Conservation (phyloP, 2,888 invertebrate genomes). For the Priocnemis perturbator region DNA sequence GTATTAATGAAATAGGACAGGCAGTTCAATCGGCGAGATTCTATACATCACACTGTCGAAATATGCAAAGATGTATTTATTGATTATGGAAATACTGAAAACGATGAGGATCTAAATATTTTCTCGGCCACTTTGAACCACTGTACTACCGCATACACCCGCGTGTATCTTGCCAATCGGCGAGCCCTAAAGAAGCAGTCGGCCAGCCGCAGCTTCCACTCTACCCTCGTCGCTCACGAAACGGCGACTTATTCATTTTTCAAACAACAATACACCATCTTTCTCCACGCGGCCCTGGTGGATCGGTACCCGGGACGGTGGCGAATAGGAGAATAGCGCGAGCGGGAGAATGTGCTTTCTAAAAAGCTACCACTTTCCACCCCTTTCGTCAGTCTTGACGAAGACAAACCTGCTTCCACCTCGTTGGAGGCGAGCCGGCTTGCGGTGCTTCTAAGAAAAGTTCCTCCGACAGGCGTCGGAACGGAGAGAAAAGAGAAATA, state of each 20-base stretch:
- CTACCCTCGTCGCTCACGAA: too few species aligned
- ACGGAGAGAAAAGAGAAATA: background rate
- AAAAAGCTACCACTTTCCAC: slow-evolving; percentile 49
- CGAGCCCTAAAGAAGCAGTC: too few species aligned
- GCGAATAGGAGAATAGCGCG: slow-evolving; percentile 30
- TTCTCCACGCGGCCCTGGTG: slow-evolving; percentile 40
- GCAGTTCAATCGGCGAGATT: too few species aligned
- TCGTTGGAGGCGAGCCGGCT: slow-evolving; percentile 1
- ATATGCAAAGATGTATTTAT: too few species aligned
- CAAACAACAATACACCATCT: slow-evolving; percentile 51
- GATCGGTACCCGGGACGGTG: slow-evolving; percentile 43
- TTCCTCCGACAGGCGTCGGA: background rate
- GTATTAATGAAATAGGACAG: too few species aligned
- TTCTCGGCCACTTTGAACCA: too few species aligned
- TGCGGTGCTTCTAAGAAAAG: slow-evolving; percentile 3
- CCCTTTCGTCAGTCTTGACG: slow-evolving; percentile 53
- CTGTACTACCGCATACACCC: too few species aligned
- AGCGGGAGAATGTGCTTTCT: slow-evolving; percentile 40
- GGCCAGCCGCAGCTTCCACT: too few species aligned
- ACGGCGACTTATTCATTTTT: slow-evolving; percentile 53
- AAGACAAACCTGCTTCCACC: slow-evolving; percentile 52
- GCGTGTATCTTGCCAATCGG: too few species aligned
- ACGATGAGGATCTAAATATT: too few species aligned
- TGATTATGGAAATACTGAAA: too few species aligned
- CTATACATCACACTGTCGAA: too few species aligned